Percentiles rank a stretch among this genome's conserved stretches.
These are phyloP conservation scores for Heliconius melpomene DNA, from an alignment of 1,140 invertebrate species.

Conservation along the genomic window DNA sequence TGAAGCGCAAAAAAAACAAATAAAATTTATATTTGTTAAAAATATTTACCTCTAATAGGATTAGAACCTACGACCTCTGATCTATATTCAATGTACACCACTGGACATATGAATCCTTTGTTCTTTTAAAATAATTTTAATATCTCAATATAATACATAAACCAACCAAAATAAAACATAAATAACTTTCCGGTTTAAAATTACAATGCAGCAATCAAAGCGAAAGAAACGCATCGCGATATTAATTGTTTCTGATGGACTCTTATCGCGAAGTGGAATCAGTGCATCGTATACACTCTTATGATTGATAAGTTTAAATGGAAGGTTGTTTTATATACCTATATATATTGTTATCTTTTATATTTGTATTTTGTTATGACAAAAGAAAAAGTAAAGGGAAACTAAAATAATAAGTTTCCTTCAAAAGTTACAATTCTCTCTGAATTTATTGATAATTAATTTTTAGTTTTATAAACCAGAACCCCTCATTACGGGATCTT, in stretches of 20 bases:
- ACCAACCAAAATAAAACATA: slow-evolving; percentile 7
- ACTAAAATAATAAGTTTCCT: background rate
- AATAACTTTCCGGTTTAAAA: slow-evolving; percentile 8
- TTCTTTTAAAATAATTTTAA: background rate
- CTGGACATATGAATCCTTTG: background rate
- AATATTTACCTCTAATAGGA: background rate
- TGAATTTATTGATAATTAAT: too few species aligned
- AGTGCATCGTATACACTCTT: slow-evolving; percentile 22
- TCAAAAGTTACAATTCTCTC: too few species aligned
- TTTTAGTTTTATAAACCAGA: too few species aligned
- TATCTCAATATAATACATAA: background rate
- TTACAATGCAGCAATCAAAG: slow-evolving; percentile 21
- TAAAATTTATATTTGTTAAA: background rate
- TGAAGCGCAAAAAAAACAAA: background rate
- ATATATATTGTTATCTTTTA: slow-evolving; percentile 3
- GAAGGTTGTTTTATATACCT: background rate
- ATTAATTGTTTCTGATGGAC: slow-evolving; percentile 44
- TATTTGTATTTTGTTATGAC: background rate
- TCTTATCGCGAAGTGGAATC: slow-evolving; percentile 34
- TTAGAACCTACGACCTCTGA: background rate
- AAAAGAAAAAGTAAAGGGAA: background rate
- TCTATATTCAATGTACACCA: background rate
- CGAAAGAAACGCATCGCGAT: slow-evolving; percentile 39
- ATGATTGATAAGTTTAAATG: slow-evolving; percentile 24
- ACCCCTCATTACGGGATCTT: too few species aligned